A percentile compares a stretch with the other conserved stretches of the same genome.
Evolutionary conservation across 2,888 invertebrate species (phyloP).

Genomic region (Hydraecia micacea): DNA sequence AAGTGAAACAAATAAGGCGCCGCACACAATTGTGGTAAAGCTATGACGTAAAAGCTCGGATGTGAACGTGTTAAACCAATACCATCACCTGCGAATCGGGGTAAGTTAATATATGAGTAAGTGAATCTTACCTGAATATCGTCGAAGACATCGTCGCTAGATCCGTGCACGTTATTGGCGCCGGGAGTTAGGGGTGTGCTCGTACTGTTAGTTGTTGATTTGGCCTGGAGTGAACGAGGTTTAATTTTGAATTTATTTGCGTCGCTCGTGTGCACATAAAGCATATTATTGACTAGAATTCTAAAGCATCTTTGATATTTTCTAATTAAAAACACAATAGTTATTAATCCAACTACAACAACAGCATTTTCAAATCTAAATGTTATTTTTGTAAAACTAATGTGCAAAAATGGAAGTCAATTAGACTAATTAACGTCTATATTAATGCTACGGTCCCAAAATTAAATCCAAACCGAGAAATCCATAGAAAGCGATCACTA

Average conservation of each 20-base stretch:
- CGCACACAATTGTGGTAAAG: slow-evolving; percentile 78
- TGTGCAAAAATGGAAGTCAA: slow-evolving; percentile 42
- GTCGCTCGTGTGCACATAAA: slow-evolving; percentile 38
- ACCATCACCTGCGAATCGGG: slow-evolving; percentile 84
- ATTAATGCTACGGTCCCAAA: slow-evolving; percentile 45
- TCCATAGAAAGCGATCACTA: slow-evolving; percentile 54
- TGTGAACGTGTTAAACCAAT: slow-evolving; percentile 89
- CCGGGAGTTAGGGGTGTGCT: slow-evolving; percentile 86
- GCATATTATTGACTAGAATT: slow-evolving; percentile 20
- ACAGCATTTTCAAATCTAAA: slow-evolving; percentile 24
- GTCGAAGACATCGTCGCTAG: slow-evolving; percentile 88
- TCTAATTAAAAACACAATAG: neutral
- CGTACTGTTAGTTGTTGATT: slow-evolving; percentile 86
- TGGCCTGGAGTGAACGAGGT: slow-evolving; percentile 78
- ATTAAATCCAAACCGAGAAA: slow-evolving; percentile 17
- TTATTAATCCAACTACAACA: slow-evolving; percentile 19
- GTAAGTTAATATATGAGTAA: slow-evolving; percentile 46
- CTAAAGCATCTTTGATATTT: slow-evolving; percentile 16
- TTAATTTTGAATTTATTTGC: slow-evolving; percentile 56
- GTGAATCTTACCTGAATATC: slow-evolving; percentile 84
- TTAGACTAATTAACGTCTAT: slow-evolving; percentile 43
- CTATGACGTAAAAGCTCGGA: slow-evolving; percentile 81
- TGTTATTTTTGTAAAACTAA: slow-evolving; percentile 37
- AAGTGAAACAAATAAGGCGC: slow-evolving; percentile 69
- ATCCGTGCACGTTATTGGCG: slow-evolving; percentile 84